phyloP scores from a whole-genome alignment of 1,140 invertebrate genomes.

The Geopemphigus sp. region DNA sequence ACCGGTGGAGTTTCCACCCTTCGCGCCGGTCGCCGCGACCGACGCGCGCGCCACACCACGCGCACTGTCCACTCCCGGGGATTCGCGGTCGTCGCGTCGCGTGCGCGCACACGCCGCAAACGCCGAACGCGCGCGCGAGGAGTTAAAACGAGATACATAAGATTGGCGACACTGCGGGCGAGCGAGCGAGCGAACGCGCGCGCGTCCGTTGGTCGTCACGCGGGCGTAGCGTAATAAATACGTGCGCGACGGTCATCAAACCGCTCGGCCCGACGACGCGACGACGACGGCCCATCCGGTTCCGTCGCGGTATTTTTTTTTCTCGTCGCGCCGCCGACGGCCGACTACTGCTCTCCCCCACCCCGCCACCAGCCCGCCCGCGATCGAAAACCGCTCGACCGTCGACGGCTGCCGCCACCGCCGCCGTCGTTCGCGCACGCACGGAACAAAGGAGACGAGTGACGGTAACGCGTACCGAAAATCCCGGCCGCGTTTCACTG shows the following conservation, averaged over 20 bases:
- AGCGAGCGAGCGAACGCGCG: background rate
- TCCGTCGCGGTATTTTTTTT: constrained; percentile 33
- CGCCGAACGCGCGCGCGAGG: background rate
- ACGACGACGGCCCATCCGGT: constrained; percentile 48
- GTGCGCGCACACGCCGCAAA: background rate
- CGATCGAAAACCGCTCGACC: background rate
- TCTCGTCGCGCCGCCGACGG: background rate
- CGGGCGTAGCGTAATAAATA: constrained; percentile 42
- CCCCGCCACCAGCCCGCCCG: background rate
- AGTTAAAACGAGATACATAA: background rate
- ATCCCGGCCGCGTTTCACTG: constrained; percentile 20
- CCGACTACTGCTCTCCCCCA: background rate
- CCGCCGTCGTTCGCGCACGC: background rate
- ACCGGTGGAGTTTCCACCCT: constrained; percentile 36
- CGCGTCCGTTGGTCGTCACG: constrained; percentile 12
- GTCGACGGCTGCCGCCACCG: background rate
- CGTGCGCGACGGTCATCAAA: constrained; percentile 42
- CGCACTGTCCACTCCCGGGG: too few species aligned
- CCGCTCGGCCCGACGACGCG: constrained; percentile 39
- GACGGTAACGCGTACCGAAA: constrained; percentile 15
- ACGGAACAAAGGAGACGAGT: constrained; percentile 34
- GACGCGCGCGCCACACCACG: background rate
- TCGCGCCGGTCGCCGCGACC: constrained; percentile 11
- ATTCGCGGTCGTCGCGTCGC: background rate
- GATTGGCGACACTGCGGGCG: constrained; percentile 45